phyloP scores from a whole-genome alignment of 2,113 vertebrate species.

The Channa argus region DNA sequence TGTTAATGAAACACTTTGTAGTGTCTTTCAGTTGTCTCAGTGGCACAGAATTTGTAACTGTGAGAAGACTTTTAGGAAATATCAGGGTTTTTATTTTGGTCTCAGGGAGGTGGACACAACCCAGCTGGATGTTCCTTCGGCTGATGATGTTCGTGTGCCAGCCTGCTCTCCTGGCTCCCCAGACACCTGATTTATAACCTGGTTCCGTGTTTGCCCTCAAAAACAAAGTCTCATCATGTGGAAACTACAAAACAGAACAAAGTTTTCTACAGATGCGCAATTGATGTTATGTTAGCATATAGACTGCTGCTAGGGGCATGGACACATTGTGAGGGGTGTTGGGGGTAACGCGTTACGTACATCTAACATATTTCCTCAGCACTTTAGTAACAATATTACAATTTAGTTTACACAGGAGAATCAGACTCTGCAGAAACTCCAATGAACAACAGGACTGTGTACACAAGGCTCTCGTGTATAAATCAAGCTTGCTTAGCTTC shows the following conservation, averaged over 20 bases:
- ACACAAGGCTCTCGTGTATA: too few species aligned
- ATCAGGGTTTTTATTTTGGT: neutral
- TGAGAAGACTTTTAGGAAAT: neutral
- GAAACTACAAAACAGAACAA: constrained; percentile 23
- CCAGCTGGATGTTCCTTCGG: constrained; percentile 19
- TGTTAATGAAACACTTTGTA: neutral
- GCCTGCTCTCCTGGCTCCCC: constrained; percentile 28
- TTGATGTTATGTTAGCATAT: neutral
- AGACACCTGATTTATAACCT: constrained; percentile 38
- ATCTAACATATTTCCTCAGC: too few species aligned
- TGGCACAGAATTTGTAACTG: neutral
- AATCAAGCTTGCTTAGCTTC: too few species aligned
- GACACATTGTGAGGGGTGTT: too few species aligned
- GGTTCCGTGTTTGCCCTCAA: constrained; percentile 3
- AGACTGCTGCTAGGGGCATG: too few species aligned
- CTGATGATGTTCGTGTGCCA: constrained; percentile 17
- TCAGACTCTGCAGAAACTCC: too few species aligned
- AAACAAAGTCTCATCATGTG: constrained; percentile 5
- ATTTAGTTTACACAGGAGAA: too few species aligned
- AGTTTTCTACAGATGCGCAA: constrained; percentile 5
- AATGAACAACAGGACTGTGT: too few species aligned
- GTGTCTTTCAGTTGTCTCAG: neutral
- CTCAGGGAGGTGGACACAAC: constrained; percentile 26
- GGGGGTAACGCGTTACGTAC: too few species aligned
- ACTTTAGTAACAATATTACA: too few species aligned